Evolutionary conservation across 2,888 invertebrate species (phyloP).

Genomic region (Crepidodera aurea): DNA sequence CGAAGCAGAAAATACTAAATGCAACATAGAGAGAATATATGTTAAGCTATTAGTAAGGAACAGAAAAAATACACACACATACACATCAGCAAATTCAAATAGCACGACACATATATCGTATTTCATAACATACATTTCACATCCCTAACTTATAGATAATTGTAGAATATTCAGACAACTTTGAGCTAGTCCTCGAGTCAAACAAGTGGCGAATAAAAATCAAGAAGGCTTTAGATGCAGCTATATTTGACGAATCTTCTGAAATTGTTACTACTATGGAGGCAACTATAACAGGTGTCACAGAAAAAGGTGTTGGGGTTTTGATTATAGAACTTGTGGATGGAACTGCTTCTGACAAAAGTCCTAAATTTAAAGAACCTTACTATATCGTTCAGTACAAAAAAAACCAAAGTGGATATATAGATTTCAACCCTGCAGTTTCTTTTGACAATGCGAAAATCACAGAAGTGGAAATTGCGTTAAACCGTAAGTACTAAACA

Average conservation of each 20-base stretch:
- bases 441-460: not conserved
- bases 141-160: not conserved
- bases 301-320: not conserved
- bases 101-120: too few relatives aligned
- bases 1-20: too few relatives aligned
- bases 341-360: not conserved
- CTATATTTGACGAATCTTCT: conserved; percentile 9
- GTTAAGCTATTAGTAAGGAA: too few relatives aligned
- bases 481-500: conserved; percentile 4
- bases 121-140: too few relatives aligned
- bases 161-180: conserved; percentile 10
- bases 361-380: conserved; percentile 3
- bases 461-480: not conserved
- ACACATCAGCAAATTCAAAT: too few relatives aligned
- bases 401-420: not conserved
- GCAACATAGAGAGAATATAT: too few relatives aligned
- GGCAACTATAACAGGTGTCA: conserved; percentile 6
- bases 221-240: conserved; percentile 1
- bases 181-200: not conserved
- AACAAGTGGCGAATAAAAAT: not conserved
- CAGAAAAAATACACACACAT: too few relatives aligned
- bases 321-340: conserved; percentile 1
- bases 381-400: conserved; percentile 14
- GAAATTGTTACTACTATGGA: not conserved
- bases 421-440: conserved; percentile 15